Conservation (phyloP, 1,140 invertebrate species). For the Schlechtendalia chinensis region DNA sequence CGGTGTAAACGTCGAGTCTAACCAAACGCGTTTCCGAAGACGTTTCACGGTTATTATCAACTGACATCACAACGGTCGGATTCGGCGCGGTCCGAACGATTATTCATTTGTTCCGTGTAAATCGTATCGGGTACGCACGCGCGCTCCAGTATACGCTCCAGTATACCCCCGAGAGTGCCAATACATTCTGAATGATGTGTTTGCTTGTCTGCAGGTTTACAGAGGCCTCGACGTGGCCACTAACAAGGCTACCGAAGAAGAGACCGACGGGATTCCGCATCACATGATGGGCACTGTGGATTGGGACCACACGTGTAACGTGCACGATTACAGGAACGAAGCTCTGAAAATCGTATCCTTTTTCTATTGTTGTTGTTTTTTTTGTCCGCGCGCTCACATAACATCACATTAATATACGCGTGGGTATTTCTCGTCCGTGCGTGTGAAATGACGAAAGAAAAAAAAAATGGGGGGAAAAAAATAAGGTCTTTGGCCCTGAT, state of each 20-base stretch:
- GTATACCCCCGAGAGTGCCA: too few relatives aligned
- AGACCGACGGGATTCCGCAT: slow-evolving; percentile 73
- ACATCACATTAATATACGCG: not conserved
- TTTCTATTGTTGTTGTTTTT: slow-evolving; percentile 43
- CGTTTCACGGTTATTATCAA: too few relatives aligned
- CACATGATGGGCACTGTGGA: slow-evolving; percentile 87
- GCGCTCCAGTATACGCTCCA: too few relatives aligned
- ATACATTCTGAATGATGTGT: too few relatives aligned
- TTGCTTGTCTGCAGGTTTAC: slow-evolving; percentile 78
- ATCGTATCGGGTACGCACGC: too few relatives aligned
- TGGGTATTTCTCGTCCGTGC: not conserved
- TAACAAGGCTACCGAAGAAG: slow-evolving; percentile 88
- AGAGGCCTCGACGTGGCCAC: slow-evolving; percentile 91
- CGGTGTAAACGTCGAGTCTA: too few relatives aligned
- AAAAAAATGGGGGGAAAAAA: slow-evolving; percentile 15
- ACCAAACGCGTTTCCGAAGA: too few relatives aligned
- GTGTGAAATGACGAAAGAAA: too few relatives aligned
- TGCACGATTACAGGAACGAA: slow-evolving; percentile 79
- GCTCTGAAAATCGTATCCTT: slow-evolving; percentile 80
- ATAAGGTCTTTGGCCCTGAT: not conserved
- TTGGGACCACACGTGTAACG: slow-evolving; percentile 76
- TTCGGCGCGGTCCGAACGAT: too few relatives aligned
- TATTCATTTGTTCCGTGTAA: too few relatives aligned
- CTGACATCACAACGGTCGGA: too few relatives aligned
- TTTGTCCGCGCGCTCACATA: too few relatives aligned